Evolutionary conservation across 2,113 vertebrate species (phyloP), one percentile per base, ranked within the genome.

Genomic region (Ciconia stormi): DNA sequence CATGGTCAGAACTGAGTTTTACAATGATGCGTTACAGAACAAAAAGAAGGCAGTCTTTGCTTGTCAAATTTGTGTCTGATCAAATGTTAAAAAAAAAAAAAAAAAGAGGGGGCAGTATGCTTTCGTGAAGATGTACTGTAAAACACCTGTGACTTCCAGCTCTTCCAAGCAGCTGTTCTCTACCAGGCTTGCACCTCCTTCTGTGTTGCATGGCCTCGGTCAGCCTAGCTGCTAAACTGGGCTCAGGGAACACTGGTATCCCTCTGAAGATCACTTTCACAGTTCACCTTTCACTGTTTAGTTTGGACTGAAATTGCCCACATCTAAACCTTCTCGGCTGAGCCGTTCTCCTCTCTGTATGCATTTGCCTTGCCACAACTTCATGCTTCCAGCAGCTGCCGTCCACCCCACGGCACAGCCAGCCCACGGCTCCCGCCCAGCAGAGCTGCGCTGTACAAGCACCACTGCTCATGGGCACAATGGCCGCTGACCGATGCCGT

Each of bases 401-500:
- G 22, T 3, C 17, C 47, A 53, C 23, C 11, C 16, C 1, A 1
- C 20, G 72, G 23, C 53, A 61, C 9, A 6, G 58, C 4, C 21
- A 13, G 7, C 19, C 11, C 23, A 3, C 0, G 5, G 2, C 38
- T 40, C 15, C 8, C 9, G 36, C 26, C 6, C 0, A 2, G 22
- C 30, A 61, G 26, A 19, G 3, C 49, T 7, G 20, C 7, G 32
- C 30, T 11, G 30, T 13, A n/a, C 21, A 17, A 17, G 19, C 3
- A 10, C 30, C 15, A 3, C 23, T 13, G 30, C 38, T 52, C 17
- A 4, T 0, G 25, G 36, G 25, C 27, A 36, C 38, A 4, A 19
- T 1, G 0, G 59, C 32, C 47, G 32, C 29, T 8, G 66, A 16
- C 44, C 3, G 1, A 8, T 1, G 2, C 6, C 4, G 6, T 0